Conservation (phyloP, 1,140 invertebrate genomes). For the Antheraea mylitta region DNA sequence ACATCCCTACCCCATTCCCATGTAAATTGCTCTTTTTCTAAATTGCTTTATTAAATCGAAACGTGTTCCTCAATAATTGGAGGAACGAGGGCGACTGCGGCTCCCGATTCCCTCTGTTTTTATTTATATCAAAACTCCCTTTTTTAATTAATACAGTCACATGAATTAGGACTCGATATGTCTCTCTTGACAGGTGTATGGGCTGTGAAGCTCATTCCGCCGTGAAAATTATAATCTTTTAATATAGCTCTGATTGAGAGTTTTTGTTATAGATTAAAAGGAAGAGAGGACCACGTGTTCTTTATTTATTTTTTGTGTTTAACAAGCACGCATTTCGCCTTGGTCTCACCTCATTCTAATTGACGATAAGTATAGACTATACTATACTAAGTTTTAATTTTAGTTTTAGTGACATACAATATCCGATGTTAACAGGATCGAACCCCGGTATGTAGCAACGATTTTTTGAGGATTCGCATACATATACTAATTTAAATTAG, state of each 20-base stretch:
- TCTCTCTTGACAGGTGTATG: conserved; percentile 22
- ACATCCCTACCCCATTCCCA: conserved; percentile 48
- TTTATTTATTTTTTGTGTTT: neutral
- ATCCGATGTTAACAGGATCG: no score
- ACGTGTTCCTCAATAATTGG: conserved; percentile 64
- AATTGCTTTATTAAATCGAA: conserved; percentile 69
- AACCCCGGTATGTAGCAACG: no score
- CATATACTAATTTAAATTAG: no score
- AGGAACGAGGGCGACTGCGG: conserved; percentile 12
- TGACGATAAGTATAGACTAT: no score
- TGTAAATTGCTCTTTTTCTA: conserved; percentile 64
- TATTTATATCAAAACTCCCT: conserved; percentile 24
- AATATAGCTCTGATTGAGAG: neutral
- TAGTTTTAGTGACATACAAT: no score
- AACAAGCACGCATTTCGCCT: no score
- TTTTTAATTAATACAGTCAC: conserved; percentile 26
- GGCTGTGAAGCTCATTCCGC: conserved; percentile 2
- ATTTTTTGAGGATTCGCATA: no score
- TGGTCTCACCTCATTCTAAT: no score
- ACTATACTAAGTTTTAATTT: no score
- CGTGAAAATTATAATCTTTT: neutral
- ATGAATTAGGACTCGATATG: conserved; percentile 19
- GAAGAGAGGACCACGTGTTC: neutral
- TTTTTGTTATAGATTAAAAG: neutral
- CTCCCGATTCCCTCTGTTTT: neutral